Base-by-base conservation (phyloP, 2,113 vertebrate genomes). In the Lophochroa leadbeateri region DNA sequence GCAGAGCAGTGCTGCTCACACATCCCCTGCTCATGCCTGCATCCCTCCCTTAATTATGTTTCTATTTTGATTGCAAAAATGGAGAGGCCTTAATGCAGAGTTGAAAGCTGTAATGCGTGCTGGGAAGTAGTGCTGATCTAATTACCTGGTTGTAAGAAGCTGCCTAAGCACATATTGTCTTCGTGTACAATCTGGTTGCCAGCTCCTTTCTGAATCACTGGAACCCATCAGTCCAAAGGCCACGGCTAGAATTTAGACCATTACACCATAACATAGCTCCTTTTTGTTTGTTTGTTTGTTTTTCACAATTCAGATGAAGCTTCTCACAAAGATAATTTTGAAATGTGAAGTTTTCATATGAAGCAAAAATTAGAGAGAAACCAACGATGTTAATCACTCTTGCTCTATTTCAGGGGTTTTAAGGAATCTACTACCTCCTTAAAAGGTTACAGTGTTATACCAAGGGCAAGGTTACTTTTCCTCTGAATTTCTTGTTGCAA, bases 261-360 rank as follows among this genome's bases (percentile, higher is more conserved):
- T 35, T 10, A 58, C 9, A 53, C 50, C n/a, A 19, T 35, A 49
- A 78, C 17, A 44, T 2, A 61, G 0, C 7, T 9, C 11, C 2
- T 3, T 28, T 9, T 41, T 47, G 65, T 23, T 7, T n/a, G 19
- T 43, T 44, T 44, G 55, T n/a, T 58, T 23, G 57, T 35, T 58
- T 35, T 58, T 46, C 21, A 72, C n/a, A 13, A 79, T 43, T 47
- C 39, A 37, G 7, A 46, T 43, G 21, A 78, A 82, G 43, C 8
- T 65, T 25, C 68, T 74, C 53, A 64, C 33, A 21, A 47, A 57
- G 47, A 7, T 10, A 1, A 12, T 16, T 72, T 37, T 1, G 4
- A 80, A 82, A 43, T 6, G 21, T 0, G 1, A 37, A 20, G 8
- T 31, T 44, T 71, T 49, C 33, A 23, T 5, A 24, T 1, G 11